Conservation (phyloP, 2,797 vertebrate species). For the Phaenicophaeus curvirostris region DNA sequence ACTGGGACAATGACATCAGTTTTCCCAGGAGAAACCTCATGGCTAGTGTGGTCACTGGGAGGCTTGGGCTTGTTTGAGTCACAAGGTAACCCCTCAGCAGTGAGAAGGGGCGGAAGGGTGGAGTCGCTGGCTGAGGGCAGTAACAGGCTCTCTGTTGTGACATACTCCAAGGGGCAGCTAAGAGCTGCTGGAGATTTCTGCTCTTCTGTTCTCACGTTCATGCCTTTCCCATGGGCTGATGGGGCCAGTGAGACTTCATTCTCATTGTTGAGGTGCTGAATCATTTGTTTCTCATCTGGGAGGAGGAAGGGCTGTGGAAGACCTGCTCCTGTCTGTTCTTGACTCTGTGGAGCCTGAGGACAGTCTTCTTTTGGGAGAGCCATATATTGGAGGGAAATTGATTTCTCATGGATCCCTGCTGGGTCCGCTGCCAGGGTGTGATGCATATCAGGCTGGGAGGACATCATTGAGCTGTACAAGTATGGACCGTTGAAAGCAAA, state of each 20-base stretch:
- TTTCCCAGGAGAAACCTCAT: not conserved
- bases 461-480: constrained; percentile 15
- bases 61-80: not conserved
- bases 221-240: no score
- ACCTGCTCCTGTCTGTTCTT: not conserved
- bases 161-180: no score
- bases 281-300: not conserved
- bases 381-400: constrained; percentile 53
- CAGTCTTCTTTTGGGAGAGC: constrained; percentile 39
- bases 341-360: not conserved
- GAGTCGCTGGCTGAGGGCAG: not conserved
- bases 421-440: not conserved
- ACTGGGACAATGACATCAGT: not conserved
- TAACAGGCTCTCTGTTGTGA: no score
- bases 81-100: not conserved
- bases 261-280: not conserved
- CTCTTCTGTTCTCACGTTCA: no score
- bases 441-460: constrained; percentile 15
- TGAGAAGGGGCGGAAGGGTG: not conserved
- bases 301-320: not conserved
- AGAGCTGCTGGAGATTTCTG: no score
- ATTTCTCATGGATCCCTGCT: not conserved
- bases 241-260: not conserved
- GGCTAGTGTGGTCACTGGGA: not conserved
- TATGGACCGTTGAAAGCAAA: constrained; percentile 76